These are phyloP conservation scores for Luidia sarsii DNA, from an alignment of 53 echinoderm and acorn worm species.

Conservation along the genomic window DNA sequence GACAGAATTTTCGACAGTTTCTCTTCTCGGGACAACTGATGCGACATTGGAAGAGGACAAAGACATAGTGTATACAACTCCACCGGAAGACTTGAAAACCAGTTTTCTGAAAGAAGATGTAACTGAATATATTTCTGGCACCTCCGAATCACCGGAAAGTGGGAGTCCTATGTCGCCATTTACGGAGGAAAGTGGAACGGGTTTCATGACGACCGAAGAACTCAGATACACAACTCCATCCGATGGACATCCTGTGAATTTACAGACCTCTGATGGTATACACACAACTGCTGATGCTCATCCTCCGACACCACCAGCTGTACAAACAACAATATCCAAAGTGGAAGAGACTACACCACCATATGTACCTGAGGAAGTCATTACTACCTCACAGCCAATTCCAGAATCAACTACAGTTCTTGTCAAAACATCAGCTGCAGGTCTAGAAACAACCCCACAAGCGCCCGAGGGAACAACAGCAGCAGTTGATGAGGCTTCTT, in stretches of 20 bases:
- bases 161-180: neutral
- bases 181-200: neutral
- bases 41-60: neutral
- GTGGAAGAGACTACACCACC: no score
- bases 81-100: neutral
- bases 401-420: neutral
- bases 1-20: neutral
- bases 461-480: neutral
- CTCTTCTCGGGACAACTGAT: neutral
- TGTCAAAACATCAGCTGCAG: neutral
- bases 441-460: neutral
- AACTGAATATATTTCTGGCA: slow-evolving; percentile 12
- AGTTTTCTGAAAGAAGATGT: neutral
- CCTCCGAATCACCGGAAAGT: neutral
- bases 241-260: neutral
- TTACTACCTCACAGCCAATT: no score
- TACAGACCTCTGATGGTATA: no score
- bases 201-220: neutral
- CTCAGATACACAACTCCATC: slow-evolving; percentile 1
- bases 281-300: no score
- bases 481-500: no score
- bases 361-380: no score
- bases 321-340: neutral
- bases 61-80: neutral
- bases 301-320: slow-evolving; percentile 2